These are phyloP conservation scores for Anthonomus grandis DNA, from an alignment of 1,140 invertebrate genomes.

Conservation along the genomic window DNA sequence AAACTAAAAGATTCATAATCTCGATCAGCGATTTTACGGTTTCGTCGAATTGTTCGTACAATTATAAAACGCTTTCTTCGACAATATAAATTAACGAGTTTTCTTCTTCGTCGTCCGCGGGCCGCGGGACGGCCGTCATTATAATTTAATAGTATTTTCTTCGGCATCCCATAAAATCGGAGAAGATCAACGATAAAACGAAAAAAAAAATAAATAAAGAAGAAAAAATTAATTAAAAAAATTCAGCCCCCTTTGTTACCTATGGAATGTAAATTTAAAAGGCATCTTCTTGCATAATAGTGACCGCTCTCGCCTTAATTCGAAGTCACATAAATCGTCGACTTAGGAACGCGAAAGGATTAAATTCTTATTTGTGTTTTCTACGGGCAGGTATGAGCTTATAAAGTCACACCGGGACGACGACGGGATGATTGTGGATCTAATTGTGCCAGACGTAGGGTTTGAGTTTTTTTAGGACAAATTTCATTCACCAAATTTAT, in stretches of 20 bases:
- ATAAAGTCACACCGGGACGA: too few relatives aligned
- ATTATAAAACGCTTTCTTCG: too few relatives aligned
- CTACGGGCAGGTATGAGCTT: too few relatives aligned
- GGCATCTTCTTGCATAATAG: constrained; percentile 17
- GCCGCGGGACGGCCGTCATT: constrained; percentile 6
- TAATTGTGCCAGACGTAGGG: too few relatives aligned
- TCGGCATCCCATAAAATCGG: constrained; percentile 9
- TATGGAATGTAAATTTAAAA: constrained; percentile 19
- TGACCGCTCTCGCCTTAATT: constrained; percentile 20
- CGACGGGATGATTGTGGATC: too few relatives aligned
- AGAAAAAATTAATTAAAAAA: constrained; percentile 16
- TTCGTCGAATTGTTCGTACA: too few relatives aligned
- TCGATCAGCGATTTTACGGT: too few relatives aligned
- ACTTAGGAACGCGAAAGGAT: constrained; percentile 7
- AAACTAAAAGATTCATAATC: too few relatives aligned
- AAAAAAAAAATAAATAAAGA: constrained; percentile 5
- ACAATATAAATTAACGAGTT: constrained; percentile 11
- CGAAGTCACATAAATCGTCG: constrained; percentile 18
- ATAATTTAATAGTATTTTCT: constrained; percentile 18
- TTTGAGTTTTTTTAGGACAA: too few relatives aligned
- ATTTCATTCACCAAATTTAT: too few relatives aligned
- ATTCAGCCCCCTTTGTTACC: constrained; percentile 15
- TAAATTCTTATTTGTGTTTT: too few relatives aligned
- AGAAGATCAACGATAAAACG: constrained; percentile 7
- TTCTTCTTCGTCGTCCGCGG: too few relatives aligned